Percentiles rank a stretch among this genome's conserved stretches.
These are phyloP conservation scores for Dromiciops gliroides DNA, from an alignment of 2,113 vertebrate species.

Conservation along the genomic window DNA sequence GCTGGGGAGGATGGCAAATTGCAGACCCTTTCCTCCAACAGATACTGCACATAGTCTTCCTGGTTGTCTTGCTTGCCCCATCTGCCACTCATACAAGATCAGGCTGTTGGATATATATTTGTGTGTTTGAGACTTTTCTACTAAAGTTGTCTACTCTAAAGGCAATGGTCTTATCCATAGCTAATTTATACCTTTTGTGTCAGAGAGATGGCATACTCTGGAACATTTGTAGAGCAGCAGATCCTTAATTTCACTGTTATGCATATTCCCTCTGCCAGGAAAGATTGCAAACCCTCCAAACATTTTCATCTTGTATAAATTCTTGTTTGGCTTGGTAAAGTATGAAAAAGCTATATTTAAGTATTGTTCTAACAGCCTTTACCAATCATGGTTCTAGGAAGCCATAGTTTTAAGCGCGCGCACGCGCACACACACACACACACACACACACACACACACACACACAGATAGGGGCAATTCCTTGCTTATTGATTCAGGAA, in stretches of 20 bases:
- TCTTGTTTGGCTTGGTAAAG: constrained; percentile 74
- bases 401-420: constrained; percentile 47
- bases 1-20: neutral
- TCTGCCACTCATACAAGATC: neutral
- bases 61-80: neutral
- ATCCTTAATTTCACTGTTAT: neutral
- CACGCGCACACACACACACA: neutral
- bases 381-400: constrained; percentile 75
- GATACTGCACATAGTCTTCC: neutral
- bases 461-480: constrained; percentile 68
- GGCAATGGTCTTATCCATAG: neutral
- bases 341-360: constrained; percentile 74
- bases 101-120: neutral
- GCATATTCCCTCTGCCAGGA: neutral
- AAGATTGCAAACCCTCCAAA: neutral
- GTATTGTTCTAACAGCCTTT: constrained; percentile 78
- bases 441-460: constrained; percentile 9
- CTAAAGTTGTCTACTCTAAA: neutral
- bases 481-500: constrained; percentile 72
- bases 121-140: neutral
- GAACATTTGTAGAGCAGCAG: neutral
- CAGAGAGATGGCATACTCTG: neutral
- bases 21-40: neutral
- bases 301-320: neutral
- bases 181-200: neutral